These are phyloP conservation scores for Acrobasis repandana DNA, from an alignment of 2,888 invertebrate genomes.

Conservation along the genomic window DNA sequence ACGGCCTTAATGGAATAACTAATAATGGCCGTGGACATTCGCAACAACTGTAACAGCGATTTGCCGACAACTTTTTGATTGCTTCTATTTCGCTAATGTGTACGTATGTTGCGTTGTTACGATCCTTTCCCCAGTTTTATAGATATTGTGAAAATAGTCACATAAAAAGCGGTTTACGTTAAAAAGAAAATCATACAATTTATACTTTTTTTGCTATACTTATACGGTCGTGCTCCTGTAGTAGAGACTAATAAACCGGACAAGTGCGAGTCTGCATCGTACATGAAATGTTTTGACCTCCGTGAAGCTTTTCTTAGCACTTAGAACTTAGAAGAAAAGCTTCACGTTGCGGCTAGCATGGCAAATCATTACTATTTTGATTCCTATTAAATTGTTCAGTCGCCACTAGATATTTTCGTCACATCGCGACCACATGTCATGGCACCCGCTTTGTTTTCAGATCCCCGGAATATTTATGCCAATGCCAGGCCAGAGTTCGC, in stretches of 20 bases:
- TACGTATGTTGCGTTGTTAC: constrained; percentile 1
- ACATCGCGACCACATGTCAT: constrained; percentile 54
- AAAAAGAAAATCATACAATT: too few relatives aligned
- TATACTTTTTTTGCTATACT: too few relatives aligned
- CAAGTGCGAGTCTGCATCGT: too few relatives aligned
- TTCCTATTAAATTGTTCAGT: too few relatives aligned
- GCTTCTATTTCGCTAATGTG: constrained; percentile 3
- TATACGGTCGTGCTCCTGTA: too few relatives aligned
- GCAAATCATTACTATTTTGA: too few relatives aligned
- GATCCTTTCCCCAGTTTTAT: not conserved
- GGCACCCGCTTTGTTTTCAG: constrained; percentile 44
- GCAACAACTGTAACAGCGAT: not conserved
- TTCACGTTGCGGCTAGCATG: too few relatives aligned
- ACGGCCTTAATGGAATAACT: not conserved
- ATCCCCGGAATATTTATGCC: constrained; percentile 52
- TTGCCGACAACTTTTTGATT: constrained; percentile 4
- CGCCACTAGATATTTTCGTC: constrained; percentile 44
- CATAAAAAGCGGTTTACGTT: too few relatives aligned
- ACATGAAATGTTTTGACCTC: too few relatives aligned
- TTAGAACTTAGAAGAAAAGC: too few relatives aligned
- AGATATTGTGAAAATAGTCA: not conserved
- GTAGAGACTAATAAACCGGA: too few relatives aligned
- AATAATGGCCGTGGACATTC: not conserved
- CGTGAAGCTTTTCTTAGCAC: too few relatives aligned
- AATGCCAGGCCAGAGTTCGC: constrained; percentile 1